phyloP scores from a whole-genome alignment of 30 jellyfish, hydroid and myxozoan genomes.

The Hydractinia echinata region DNA sequence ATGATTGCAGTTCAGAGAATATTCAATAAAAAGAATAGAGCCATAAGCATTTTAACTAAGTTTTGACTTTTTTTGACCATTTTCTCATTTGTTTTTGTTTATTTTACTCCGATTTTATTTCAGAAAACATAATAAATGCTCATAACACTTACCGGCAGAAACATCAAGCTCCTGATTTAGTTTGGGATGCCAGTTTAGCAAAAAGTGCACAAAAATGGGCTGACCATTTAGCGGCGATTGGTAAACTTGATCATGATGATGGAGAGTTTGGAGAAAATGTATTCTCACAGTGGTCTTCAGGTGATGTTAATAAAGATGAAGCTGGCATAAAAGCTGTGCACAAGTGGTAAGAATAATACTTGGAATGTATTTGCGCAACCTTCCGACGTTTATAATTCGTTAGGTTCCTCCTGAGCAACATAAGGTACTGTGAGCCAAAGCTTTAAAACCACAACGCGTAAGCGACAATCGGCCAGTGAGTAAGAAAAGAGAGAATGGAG shows the following conservation, averaged over 20 bases:
- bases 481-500: neutral
- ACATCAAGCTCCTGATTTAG: slow-evolving; percentile 8
- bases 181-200: slow-evolving; percentile 8
- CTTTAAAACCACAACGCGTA: too few species aligned
- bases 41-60: neutral
- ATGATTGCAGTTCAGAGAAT: too few species aligned
- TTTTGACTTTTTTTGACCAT: neutral
- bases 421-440: too few species aligned
- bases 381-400: neutral
- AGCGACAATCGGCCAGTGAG: neutral
- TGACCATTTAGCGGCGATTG: neutral
- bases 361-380: neutral
- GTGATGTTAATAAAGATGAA: neutral
- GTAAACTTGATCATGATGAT: neutral
- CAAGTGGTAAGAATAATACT: neutral
- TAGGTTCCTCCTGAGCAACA: neutral
- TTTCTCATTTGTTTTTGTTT: too few species aligned
- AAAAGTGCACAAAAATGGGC: slow-evolving; percentile 24
- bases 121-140: neutral
- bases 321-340: slow-evolving; percentile 20
- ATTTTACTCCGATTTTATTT: neutral
- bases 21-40: too few species aligned
- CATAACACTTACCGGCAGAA: slow-evolving; percentile 12
- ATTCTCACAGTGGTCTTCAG: slow-evolving; percentile 24
- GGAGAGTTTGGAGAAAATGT: slow-evolving; percentile 8